A percentile compares a stretch with the other conserved stretches of the same genome.
phyloP scores from a whole-genome alignment of 1,140 invertebrate genomes.

The Solenopsis invicta region DNA sequence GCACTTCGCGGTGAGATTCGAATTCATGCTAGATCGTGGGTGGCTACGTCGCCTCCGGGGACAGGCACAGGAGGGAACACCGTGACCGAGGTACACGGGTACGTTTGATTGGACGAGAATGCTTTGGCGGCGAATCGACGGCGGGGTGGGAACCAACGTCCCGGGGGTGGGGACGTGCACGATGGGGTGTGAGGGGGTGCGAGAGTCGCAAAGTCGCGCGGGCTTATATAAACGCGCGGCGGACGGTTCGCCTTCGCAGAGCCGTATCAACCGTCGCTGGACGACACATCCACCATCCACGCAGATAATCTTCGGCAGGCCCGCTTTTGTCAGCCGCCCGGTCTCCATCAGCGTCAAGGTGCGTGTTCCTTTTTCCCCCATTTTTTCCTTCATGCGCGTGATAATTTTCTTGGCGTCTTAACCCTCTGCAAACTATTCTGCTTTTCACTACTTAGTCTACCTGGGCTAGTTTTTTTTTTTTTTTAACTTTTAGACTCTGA shows the following conservation, averaged over 20 bases:
- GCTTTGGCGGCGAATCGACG: conserved; percentile 50
- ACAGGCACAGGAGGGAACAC: conserved; percentile 40
- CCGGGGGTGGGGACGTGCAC: conserved; percentile 65
- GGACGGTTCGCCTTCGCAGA: conserved; percentile 71
- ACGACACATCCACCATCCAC: conserved; percentile 41
- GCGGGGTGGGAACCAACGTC: conserved; percentile 41
- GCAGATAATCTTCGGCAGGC: background rate
- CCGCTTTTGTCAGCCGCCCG: background rate
- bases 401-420: background rate
- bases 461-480: too few relatives aligned
- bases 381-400: background rate
- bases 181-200: conserved; percentile 55
- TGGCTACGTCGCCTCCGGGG: conserved; percentile 16
- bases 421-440: background rate
- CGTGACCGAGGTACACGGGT: conserved; percentile 65
- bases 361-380: background rate
- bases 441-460: too few relatives aligned
- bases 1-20: conserved; percentile 12
- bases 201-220: conserved; percentile 69
- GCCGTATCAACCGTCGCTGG: conserved; percentile 51
- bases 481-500: too few relatives aligned
- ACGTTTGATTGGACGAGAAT: conserved; percentile 74
- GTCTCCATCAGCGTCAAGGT: conserved; percentile 26
- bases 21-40: conserved; percentile 36
- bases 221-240: conserved; percentile 80